Conservation (phyloP, 2,888 invertebrate genomes). For the Zygogramma bicolorata region DNA sequence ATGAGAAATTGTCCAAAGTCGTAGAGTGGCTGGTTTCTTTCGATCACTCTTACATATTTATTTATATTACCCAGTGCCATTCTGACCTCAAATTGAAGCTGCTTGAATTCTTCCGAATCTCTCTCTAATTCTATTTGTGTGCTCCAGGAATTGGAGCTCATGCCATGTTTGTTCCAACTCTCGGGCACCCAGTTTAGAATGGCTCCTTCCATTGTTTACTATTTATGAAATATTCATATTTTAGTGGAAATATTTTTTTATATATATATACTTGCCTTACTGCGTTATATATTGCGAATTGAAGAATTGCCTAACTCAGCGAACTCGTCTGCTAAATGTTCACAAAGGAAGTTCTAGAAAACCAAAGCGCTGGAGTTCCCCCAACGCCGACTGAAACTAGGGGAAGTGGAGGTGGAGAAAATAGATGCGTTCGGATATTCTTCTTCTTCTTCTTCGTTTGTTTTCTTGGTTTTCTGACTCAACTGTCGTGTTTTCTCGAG, state of each 20-base stretch:
- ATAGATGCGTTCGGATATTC: too few species aligned
- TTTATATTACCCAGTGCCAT: conserved; percentile 13
- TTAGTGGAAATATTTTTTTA: background rate
- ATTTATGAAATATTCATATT: background rate
- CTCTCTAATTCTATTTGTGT: background rate
- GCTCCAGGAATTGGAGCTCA: background rate
- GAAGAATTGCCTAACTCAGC: too few species aligned
- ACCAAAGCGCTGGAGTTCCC: too few species aligned
- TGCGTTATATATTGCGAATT: too few species aligned
- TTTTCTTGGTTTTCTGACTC: too few species aligned
- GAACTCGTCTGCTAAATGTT: too few species aligned
- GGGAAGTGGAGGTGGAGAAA: too few species aligned
- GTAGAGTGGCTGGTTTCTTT: conserved; percentile 47
- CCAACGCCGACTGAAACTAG: too few species aligned
- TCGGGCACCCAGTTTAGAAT: background rate
- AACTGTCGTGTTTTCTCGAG: too few species aligned
- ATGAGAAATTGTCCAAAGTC: conserved; percentile 51
- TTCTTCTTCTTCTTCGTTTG: too few species aligned
- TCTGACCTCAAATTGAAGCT: conserved; percentile 32
- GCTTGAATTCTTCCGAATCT: conserved; percentile 36
- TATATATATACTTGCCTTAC: background rate
- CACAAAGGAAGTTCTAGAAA: too few species aligned
- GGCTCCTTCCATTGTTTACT: background rate
- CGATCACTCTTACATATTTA: conserved; percentile 23
- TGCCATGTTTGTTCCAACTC: background rate